A percentile compares a stretch with the other conserved stretches of the same genome.
Evolutionary conservation across 2,888 invertebrate species (phyloP).

Genomic region (Dasysyrphus tricinctus): DNA sequence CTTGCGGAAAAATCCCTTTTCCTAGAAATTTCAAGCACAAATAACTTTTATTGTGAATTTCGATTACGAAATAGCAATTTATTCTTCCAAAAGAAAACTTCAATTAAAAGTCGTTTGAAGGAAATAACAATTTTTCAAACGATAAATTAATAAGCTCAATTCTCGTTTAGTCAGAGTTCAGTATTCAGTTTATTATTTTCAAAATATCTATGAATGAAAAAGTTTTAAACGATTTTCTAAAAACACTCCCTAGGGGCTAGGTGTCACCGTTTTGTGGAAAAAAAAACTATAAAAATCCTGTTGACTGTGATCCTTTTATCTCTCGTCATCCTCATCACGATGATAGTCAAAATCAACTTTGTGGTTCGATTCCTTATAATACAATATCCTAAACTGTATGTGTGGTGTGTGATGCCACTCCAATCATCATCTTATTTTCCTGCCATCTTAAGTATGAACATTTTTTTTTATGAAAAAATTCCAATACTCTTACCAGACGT

Average conservation of each 20-base stretch:
- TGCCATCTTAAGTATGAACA: slow-evolving; percentile 9
- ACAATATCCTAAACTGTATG: background rate
- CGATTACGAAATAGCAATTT: background rate
- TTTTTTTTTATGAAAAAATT: slow-evolving; percentile 48
- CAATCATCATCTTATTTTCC: slow-evolving; percentile 62
- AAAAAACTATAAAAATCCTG: background rate
- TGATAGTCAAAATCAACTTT: slow-evolving; percentile 66
- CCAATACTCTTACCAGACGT: slow-evolving; percentile 26
- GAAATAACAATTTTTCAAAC: background rate
- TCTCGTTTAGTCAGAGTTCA: background rate
- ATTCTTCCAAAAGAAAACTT: background rate
- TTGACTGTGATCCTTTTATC: slow-evolving; percentile 33
- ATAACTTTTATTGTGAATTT: background rate
- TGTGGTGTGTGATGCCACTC: slow-evolving; percentile 9
- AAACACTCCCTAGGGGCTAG: background rate
- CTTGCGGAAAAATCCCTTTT: background rate
- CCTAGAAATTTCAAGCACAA: background rate
- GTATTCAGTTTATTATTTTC: background rate
- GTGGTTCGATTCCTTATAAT: slow-evolving; percentile 28
- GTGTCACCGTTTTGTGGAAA: background rate
- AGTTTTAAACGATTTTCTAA: background rate
- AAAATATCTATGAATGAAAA: slow-evolving; percentile 5
- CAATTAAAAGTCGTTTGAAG: slow-evolving; percentile 15
- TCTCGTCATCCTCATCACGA: slow-evolving; percentile 49
- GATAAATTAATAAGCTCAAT: slow-evolving; percentile 5